Evolutionary conservation across 2,113 vertebrate species (phyloP), one percentile per base, ranked within the genome.

Genomic region (Bothrops jararaca): DNA sequence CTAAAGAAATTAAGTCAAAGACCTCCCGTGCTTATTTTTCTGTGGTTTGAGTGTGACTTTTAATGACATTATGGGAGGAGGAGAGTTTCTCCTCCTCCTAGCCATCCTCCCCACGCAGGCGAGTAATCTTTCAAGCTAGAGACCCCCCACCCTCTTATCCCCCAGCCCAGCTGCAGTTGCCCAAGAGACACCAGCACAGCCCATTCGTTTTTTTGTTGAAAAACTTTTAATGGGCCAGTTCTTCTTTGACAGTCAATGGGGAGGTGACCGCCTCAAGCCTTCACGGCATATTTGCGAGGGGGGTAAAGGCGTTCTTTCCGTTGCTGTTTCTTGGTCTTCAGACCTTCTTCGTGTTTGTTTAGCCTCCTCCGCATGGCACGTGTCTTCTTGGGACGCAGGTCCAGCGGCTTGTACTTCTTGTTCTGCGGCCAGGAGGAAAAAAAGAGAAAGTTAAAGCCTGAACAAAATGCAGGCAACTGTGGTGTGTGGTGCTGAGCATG

Each of bases 381-480:
- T 0, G 99, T 99, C 97, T 99, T 99, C 98, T 98, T 99, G 86
- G 99, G 99, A 95, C 99, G 98, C 98, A 99, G 97, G 57, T 99
- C 99, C 42, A 99, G 97, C 48, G 99, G 99, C 95, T 99, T 99
- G 96, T 99, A 99, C 96, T 99, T 99, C 96, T 99, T 99, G 69
- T 99, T 99, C 99, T 99, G 92, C 95, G 23, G 87, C 53, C 90
- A 34, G 0, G 86, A 93, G 29, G 0, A 6, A 2, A 60, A 45
- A 85, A 22, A 92, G 50, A 90, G 4, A 69, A 69, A 6, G 12
- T 69, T 9, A 69, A 34, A 13, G 4, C 4, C 1, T 12, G 39
- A 34, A 3, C 6, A 42, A 5, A 85, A n/a, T 11, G n/a, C 23
- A 18, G 74, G 52, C 11, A 54, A 8, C 45, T 29, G 52, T 3